Percentiles rank a stretch among this genome's conserved stretches.
Evolutionary conservation across 2,888 invertebrate genomes (phyloP).

Genomic region (Therioaphis trifolii): DNA sequence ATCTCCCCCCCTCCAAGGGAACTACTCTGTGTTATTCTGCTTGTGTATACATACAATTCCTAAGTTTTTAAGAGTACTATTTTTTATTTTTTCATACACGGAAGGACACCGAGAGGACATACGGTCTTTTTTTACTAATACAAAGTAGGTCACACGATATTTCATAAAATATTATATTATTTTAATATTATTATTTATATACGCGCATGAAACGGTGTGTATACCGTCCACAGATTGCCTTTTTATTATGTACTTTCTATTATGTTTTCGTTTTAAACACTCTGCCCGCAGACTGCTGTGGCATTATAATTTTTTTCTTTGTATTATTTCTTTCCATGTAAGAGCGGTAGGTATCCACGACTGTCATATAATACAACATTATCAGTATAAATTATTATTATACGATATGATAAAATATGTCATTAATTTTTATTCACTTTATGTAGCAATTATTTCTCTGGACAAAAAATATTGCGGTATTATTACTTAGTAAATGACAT

Average conservation of each 20-base stretch:
- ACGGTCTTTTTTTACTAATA: constrained; percentile 24
- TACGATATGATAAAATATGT: background rate
- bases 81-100: background rate
- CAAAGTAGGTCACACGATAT: constrained; percentile 39
- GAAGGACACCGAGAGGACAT: constrained; percentile 19
- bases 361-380: constrained; percentile 24
- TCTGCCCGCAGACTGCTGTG: constrained; percentile 1
- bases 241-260: constrained; percentile 47
- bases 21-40: too few relatives aligned
- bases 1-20: background rate
- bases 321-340: background rate
- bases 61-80: constrained; percentile 34
- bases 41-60: background rate
- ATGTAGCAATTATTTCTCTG: constrained; percentile 1
- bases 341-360: background rate
- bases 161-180: constrained; percentile 27
- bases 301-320: too few relatives aligned
- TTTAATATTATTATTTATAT: too few relatives aligned
- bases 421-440: background rate
- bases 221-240: constrained; percentile 9
- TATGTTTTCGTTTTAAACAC: constrained; percentile 48
- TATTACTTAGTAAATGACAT: background rate
- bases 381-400: background rate
- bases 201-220: background rate
- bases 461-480: background rate